Evolutionary conservation across 2,888 invertebrate species (phyloP).

Genomic region (Watsonalla binaria): DNA sequence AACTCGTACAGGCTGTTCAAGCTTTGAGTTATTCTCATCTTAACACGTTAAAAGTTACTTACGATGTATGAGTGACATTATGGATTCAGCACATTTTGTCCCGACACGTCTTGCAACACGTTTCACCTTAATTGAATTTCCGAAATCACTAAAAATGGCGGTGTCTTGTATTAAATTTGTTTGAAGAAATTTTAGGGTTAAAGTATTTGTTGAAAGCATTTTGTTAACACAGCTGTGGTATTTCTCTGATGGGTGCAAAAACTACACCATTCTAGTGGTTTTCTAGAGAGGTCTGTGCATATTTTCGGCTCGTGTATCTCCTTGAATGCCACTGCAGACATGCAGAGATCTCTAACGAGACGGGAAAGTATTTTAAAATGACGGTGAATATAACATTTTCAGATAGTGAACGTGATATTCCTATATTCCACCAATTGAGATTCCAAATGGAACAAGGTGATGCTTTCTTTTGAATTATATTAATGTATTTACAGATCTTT

Average conservation of each 20-base stretch:
- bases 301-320: constrained; percentile 38
- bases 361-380: constrained; percentile 39
- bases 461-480: too few species aligned
- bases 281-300: constrained; percentile 45
- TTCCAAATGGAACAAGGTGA: background rate
- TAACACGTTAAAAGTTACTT: constrained; percentile 46
- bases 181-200: constrained; percentile 6
- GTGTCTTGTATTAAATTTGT: constrained; percentile 9
- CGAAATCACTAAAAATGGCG: constrained; percentile 28
- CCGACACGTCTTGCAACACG: constrained; percentile 32
- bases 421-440: background rate
- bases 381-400: constrained; percentile 23
- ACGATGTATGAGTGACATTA: constrained; percentile 52
- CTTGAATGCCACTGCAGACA: constrained; percentile 40
- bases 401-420: constrained; percentile 1
- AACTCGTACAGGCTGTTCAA: constrained; percentile 19
- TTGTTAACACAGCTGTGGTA: constrained; percentile 56
- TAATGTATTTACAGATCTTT: too few species aligned
- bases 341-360: constrained; percentile 50
- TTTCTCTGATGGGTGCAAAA: constrained; percentile 35
- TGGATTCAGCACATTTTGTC: constrained; percentile 53
- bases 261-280: constrained; percentile 55
- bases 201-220: constrained; percentile 44
- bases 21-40: constrained; percentile 43
- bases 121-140: constrained; percentile 47